A percentile compares a stretch with the other conserved stretches of the same genome.
These are phyloP conservation scores for Miichthys miiuy DNA, from an alignment of 2,797 vertebrate genomes.

Conservation along the genomic window DNA sequence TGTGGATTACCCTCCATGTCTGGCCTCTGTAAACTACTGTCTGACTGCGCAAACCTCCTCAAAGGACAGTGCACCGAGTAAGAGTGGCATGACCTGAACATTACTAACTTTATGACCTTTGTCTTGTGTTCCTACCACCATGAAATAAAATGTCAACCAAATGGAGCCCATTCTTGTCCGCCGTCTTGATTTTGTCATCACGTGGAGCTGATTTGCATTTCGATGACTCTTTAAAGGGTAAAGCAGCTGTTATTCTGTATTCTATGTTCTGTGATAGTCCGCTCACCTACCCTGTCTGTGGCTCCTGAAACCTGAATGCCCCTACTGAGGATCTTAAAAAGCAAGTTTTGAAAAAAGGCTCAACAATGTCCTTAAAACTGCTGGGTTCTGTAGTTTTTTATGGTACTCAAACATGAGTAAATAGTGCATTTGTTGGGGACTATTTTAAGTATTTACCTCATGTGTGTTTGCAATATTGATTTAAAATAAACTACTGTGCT, in stretches of 20 bases:
- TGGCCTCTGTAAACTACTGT: slow-evolving; percentile 91
- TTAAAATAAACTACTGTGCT: background rate
- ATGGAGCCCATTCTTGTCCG: slow-evolving; percentile 62
- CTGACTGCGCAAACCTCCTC: slow-evolving; percentile 83
- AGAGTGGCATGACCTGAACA: slow-evolving; percentile 91
- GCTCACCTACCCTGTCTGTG: background rate
- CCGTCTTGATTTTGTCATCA: slow-evolving; percentile 49
- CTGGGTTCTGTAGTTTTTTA: too few species aligned
- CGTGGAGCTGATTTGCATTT: background rate
- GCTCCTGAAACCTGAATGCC: background rate
- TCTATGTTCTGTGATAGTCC: background rate
- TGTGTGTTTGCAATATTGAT: background rate
- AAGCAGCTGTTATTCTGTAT: background rate
- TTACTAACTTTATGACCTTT: slow-evolving; percentile 96
- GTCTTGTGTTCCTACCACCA: slow-evolving; percentile 94
- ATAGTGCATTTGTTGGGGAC: background rate
- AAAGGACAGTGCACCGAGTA: slow-evolving; percentile 86
- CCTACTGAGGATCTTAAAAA: background rate
- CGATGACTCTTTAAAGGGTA: background rate
- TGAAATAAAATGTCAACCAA: slow-evolving; percentile 95
- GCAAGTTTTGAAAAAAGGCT: too few species aligned
- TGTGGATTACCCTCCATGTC: slow-evolving; percentile 84
- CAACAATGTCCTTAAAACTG: too few species aligned
- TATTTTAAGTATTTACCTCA: background rate
- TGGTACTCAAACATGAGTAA: background rate